Percentiles rank a stretch among this genome's conserved stretches.
These are phyloP conservation scores for Fringilla coelebs DNA, from an alignment of 2,797 vertebrate genomes.

Conservation along the genomic window DNA sequence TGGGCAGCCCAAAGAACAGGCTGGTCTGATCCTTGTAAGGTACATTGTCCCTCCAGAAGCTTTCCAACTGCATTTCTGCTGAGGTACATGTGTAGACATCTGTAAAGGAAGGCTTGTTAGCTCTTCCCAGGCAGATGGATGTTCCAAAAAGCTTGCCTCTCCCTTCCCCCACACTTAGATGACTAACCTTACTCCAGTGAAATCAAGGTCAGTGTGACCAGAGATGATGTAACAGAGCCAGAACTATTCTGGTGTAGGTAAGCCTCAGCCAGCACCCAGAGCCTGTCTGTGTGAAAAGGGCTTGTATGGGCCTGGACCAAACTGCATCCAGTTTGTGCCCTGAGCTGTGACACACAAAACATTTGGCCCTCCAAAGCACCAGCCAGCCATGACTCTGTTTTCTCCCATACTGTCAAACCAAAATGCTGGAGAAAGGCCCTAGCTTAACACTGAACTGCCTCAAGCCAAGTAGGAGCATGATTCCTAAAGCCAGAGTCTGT, in stretches of 20 bases:
- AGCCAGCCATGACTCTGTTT: background rate
- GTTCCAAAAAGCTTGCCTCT: background rate
- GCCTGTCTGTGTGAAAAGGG: background rate
- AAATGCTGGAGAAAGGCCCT: background rate
- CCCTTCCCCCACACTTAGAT: background rate
- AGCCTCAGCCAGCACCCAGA: background rate
- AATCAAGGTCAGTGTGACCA: slow-evolving; percentile 63
- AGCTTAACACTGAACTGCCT: background rate
- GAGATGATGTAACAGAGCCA: slow-evolving; percentile 15
- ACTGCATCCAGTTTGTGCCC: background rate
- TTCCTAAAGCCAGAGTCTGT: background rate
- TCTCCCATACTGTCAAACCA: background rate
- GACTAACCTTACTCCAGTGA: slow-evolving; percentile 54
- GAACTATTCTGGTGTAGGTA: slow-evolving; percentile 52
- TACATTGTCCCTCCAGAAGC: background rate
- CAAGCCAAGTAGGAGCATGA: accelerated
- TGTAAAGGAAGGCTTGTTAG: slow-evolving; percentile 16
- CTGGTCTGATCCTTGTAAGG: slow-evolving; percentile 2
- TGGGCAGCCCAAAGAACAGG: background rate
- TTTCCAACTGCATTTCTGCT: background rate
- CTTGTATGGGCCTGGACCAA: background rate
- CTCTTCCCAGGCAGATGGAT: background rate
- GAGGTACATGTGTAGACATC: background rate
- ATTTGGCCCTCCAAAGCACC: background rate
- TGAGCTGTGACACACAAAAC: background rate